phyloP scores from a whole-genome alignment of 2,888 invertebrate species.

The Zaprionus obscuricornis region DNA sequence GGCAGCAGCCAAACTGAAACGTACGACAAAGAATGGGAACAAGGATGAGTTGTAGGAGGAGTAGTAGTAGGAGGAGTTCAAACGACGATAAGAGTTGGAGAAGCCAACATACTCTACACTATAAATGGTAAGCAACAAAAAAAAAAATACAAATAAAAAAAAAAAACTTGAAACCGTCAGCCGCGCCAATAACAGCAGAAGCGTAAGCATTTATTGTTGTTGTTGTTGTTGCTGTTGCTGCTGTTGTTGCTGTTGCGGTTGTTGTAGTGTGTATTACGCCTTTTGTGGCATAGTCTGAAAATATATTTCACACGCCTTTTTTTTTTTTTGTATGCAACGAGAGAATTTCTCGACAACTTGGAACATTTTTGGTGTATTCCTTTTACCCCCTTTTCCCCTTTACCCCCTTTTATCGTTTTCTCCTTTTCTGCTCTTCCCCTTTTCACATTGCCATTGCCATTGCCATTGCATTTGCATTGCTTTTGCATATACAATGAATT shows the following conservation, averaged over 20 bases:
- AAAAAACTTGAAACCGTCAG: slow-evolving; percentile 34
- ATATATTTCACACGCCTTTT: slow-evolving; percentile 66
- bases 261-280: slow-evolving; percentile 58
- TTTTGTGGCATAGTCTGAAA: slow-evolving; percentile 63
- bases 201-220: slow-evolving; percentile 35
- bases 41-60: slow-evolving; percentile 4
- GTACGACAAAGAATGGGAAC: slow-evolving; percentile 32
- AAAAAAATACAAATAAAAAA: slow-evolving; percentile 6
- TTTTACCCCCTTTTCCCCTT: no score
- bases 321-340: slow-evolving; percentile 25
- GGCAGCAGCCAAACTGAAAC: slow-evolving; percentile 51
- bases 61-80: slow-evolving; percentile 11
- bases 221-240: slow-evolving; percentile 23
- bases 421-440: no score
- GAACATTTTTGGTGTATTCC: slow-evolving; percentile 21
- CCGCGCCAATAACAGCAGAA: slow-evolving; percentile 46
- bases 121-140: no score
- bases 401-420: no score
- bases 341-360: slow-evolving; percentile 32
- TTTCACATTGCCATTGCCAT: background rate
- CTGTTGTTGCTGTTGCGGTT: slow-evolving; percentile 17
- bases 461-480: slow-evolving; percentile 16
- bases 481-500: slow-evolving; percentile 52
- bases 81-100: no score
- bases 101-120: no score